Evolutionary conservation across 2,113 vertebrate genomes (phyloP).

Genomic region (Petromus typicus): DNA sequence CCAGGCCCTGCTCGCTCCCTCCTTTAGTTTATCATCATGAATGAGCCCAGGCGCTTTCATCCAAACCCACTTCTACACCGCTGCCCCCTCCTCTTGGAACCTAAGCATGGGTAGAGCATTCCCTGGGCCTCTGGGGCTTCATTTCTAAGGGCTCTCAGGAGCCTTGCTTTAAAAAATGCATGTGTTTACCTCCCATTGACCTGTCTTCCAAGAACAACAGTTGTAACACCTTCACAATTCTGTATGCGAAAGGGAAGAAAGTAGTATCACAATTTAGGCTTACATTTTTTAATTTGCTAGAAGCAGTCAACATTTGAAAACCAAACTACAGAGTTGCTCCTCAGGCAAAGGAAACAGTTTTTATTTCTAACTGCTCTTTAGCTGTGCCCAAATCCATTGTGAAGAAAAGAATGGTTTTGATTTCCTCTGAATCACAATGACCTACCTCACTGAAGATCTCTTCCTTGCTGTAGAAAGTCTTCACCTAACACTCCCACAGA

Average conservation of each 20-base stretch:
- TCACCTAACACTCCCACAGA: slow-evolving; percentile 27
- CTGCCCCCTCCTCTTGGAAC: background rate
- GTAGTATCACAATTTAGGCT: background rate
- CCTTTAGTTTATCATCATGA: background rate
- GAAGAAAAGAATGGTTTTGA: slow-evolving; percentile 57
- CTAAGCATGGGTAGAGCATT: background rate
- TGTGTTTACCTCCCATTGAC: background rate
- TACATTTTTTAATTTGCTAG: slow-evolving; percentile 3
- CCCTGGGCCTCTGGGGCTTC: background rate
- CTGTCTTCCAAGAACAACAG: background rate
- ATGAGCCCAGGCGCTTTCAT: background rate
- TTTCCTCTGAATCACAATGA: slow-evolving; percentile 47
- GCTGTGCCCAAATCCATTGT: background rate
- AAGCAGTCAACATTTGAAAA: slow-evolving; percentile 1
- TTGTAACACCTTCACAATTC: background rate
- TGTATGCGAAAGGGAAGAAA: background rate
- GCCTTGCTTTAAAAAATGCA: background rate
- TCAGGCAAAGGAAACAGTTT: slow-evolving; percentile 42
- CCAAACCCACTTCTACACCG: background rate
- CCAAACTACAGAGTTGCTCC: background rate
- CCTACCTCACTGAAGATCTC: slow-evolving; percentile 29
- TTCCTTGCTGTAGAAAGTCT: slow-evolving; percentile 25
- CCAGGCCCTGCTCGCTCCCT: background rate
- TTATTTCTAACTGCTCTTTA: slow-evolving; percentile 40
- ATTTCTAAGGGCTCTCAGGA: background rate